Base-by-base conservation (phyloP, 1,140 invertebrate genomes). In the Hormaphis cornu region DNA sequence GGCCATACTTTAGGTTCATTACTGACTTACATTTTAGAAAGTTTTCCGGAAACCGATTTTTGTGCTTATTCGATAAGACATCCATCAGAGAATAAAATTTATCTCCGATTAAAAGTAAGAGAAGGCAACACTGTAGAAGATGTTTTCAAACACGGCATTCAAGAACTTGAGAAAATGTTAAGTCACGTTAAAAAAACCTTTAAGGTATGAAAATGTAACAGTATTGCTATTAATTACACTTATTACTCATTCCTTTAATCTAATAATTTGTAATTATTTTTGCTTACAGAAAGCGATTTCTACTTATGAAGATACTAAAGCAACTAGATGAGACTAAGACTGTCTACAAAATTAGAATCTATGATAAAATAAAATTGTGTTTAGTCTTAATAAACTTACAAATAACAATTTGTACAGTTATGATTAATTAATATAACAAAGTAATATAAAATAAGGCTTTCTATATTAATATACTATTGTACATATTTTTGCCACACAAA, bases 41-140 rank as follows among this genome's bases (percentile, higher is more conserved):
- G 59, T 46, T 63, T 71, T 20, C 58, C 70, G 3, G 70, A 71
- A 53, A 71, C 70, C 1, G 58, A 66, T 53, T 71, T 71, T 14
- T 71, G 70, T 50, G 70, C 70, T 22, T 71, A 71, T 52, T 63
- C 70, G 4, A 63, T 71, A 28, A 71, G 48, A 24, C 70, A 71
- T 53, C 70, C 70, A 20, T 63, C 70, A 24, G 70, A 71, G 54
- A 71, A 71, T 53, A 61, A 53, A 26, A 42, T 71, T 30, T 71
- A 71, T 63, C 0, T 71, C 3, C 28, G 70, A 16, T 71, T 71
- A 50, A 71, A 71, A 71, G 70, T 71, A n/a, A 71, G 28, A 42
- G 14, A 44, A 2, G 70, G 70, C 1, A 12, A 71, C n/a, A 33
- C 35, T 7, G 70, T 71, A 18, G 59, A 59, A 48, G 70, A 71